Conservation (phyloP, 1,140 invertebrate species). For the Drosophila busckii region DNA sequence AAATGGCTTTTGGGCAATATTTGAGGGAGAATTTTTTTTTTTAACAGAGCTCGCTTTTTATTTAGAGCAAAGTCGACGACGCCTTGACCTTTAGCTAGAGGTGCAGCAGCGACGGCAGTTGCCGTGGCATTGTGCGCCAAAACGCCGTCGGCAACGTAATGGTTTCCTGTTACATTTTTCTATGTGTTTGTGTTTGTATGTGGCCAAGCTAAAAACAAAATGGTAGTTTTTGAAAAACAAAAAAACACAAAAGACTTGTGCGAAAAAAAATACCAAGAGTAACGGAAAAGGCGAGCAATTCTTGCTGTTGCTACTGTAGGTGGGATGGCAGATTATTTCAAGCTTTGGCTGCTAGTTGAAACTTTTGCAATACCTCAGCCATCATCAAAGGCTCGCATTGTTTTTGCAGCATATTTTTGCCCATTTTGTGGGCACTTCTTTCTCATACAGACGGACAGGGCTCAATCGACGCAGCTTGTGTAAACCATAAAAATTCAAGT, state of each 20-base stretch:
- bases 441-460: too few relatives aligned
- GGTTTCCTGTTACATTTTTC: too few relatives aligned
- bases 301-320: not conserved
- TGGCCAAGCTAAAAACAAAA: too few relatives aligned
- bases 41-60: slow-evolving; percentile 26
- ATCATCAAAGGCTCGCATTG: not conserved
- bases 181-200: too few relatives aligned
- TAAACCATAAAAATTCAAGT: too few relatives aligned
- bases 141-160: slow-evolving; percentile 35
- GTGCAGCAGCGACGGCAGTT: slow-evolving; percentile 14
- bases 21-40: slow-evolving; percentile 33
- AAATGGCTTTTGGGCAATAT: slow-evolving; percentile 36
- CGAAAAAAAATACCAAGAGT: not conserved
- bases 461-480: too few relatives aligned
- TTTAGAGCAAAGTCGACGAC: slow-evolving; percentile 5
- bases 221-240: too few relatives aligned
- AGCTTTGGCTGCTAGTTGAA: slow-evolving; percentile 21
- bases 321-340: slow-evolving; percentile 22
- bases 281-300: not conserved
- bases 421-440: too few relatives aligned
- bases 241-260: too few relatives aligned
- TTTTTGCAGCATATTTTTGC: slow-evolving; percentile 7
- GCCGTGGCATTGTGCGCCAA: slow-evolving; percentile 14
- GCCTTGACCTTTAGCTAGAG: slow-evolving; percentile 54
- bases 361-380: slow-evolving; percentile 35